Evolutionary conservation across 2,888 invertebrate genomes (phyloP).

Genomic region (Balanococcus diminutus): DNA sequence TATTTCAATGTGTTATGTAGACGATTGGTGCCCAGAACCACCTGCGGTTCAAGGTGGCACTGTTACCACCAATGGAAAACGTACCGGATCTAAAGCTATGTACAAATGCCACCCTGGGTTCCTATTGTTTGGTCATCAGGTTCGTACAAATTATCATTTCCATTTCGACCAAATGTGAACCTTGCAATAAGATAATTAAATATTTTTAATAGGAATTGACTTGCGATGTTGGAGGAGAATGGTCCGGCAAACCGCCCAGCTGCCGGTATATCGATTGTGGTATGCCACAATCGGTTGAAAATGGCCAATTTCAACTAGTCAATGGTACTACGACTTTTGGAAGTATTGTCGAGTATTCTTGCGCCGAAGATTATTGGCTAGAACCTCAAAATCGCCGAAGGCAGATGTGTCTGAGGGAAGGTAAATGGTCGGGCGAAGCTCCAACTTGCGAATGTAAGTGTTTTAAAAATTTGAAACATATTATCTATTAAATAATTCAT

Average conservation of each 20-base stretch:
- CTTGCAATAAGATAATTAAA: too few relatives aligned
- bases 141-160: conserved; percentile 64
- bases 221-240: conserved; percentile 84
- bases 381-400: conserved; percentile 70
- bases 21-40: conserved; percentile 87
- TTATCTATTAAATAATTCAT: too few relatives aligned
- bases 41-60: conserved; percentile 77
- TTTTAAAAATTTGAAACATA: too few relatives aligned
- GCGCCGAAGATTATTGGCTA: conserved; percentile 83
- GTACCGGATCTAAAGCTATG: conserved; percentile 79
- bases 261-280: conserved; percentile 89
- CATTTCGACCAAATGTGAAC: too few relatives aligned
- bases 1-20: too few relatives aligned
- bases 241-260: conserved; percentile 79
- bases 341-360: conserved; percentile 78
- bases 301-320: conserved; percentile 73
- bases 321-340: conserved; percentile 84
- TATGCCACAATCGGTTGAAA: conserved; percentile 78
- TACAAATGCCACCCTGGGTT: conserved; percentile 84
- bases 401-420: conserved; percentile 79
- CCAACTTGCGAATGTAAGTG: conserved; percentile 83
- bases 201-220: conserved; percentile 79
- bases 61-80: conserved; percentile 73
- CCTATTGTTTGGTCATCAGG: conserved; percentile 80
- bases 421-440: conserved; percentile 84